A percentile compares a stretch with the other conserved stretches of the same genome.
Conservation (phyloP, 2,797 vertebrate genomes). For the Spondyliosoma cantharus region DNA sequence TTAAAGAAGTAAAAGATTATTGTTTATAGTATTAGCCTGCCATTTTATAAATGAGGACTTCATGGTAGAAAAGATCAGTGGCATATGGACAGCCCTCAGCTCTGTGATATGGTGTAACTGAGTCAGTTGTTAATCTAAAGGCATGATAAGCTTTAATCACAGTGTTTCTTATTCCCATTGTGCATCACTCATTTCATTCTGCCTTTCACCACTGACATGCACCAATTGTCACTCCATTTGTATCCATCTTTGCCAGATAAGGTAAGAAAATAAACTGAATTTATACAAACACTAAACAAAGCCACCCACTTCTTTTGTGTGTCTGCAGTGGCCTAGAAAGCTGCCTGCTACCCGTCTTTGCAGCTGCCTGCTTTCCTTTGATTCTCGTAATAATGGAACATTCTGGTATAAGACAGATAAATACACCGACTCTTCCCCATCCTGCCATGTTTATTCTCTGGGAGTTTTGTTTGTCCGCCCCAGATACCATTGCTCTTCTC, state of each 20-base stretch:
- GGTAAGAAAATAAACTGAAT: slow-evolving; percentile 34
- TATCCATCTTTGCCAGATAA: slow-evolving; percentile 39
- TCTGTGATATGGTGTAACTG: neutral
- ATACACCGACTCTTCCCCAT: slow-evolving; percentile 37
- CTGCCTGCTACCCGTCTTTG: slow-evolving; percentile 19
- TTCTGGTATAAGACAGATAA: slow-evolving; percentile 52
- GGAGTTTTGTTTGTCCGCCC: slow-evolving; percentile 56
- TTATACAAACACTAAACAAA: slow-evolving; percentile 43
- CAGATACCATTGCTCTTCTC: slow-evolving; percentile 51
- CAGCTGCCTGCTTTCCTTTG: slow-evolving; percentile 37
- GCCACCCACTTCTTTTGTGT: slow-evolving; percentile 43
- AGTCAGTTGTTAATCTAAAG: slow-evolving; percentile 16
- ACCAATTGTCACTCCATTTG: slow-evolving; percentile 29
- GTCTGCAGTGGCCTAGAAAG: slow-evolving; percentile 23
- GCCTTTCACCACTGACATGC: slow-evolving; percentile 12
- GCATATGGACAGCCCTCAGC: slow-evolving; percentile 7
- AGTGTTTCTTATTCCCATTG: neutral
- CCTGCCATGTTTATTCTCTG: slow-evolving; percentile 56
- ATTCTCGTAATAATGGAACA: slow-evolving; percentile 52
- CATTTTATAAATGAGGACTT: neutral
- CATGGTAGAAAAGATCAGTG: neutral
- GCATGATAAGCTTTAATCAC: slow-evolving; percentile 3
- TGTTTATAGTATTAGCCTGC: neutral
- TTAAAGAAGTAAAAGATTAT: neutral
- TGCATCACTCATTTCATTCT: slow-evolving; percentile 18